Evolutionary conservation across 1,140 invertebrate species (phyloP), one percentile per base, ranked within the genome.

Genomic region (Gonatopus flavifemur): DNA sequence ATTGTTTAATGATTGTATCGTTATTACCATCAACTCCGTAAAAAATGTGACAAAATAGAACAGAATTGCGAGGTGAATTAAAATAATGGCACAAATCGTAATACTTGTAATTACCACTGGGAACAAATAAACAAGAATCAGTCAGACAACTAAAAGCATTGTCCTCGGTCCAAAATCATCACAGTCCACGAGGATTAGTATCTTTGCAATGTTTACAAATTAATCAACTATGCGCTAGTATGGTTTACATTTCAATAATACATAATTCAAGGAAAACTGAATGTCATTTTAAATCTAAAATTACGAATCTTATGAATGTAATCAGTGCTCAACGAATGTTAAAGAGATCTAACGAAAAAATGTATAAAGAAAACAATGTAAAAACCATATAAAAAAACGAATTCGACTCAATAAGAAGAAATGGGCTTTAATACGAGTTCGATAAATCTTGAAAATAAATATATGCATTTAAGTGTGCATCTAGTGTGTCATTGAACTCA

Each of bases 291-390:
- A 35, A 15, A 37, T 24, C 33, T 44, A 59, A 16, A 33, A 43
- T 40, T 36, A 45, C 52, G 41, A 64, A 63, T 32, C 56, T 61
- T 66, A 60, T 41, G 46, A 59, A 64, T 46, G 44, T 57, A 62
- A 54, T 66, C 59, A 67, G 52, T 70, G 55, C 51, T 71, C 66
- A 73, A 72, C 66, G 62, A 66, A 69, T 52, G 57, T 70, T 69
- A 67, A 58, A 62, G 48, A 54, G 47, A 65, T 64, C 55, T 65
- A 63, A 65, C 60, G 58, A 64, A 67, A 64, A 66, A 63, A 59
- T 49, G 35, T 51, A 55, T 67, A 66, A 52, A 53, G n/a, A 58
- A 58, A 55, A 63, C 51, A 62, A 64, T 59, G 57, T 62, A 64
- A 66, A 66, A 52, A 59, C 55, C 54, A 38, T 15, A 53, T 57